phyloP scores from a whole-genome alignment of 2,888 invertebrate genomes.

The Tinea semifulvella region DNA sequence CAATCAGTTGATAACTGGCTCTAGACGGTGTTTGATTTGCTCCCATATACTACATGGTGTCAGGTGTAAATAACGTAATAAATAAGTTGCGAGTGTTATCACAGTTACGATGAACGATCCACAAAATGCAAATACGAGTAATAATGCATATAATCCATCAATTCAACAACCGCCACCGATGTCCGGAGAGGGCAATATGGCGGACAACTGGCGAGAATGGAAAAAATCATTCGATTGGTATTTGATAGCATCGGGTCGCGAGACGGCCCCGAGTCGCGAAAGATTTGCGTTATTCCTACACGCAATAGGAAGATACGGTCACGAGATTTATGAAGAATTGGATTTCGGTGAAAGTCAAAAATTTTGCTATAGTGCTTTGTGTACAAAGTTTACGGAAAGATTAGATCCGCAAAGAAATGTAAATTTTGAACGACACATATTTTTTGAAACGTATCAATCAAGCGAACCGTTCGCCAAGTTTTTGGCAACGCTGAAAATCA shows the following conservation, averaged over 20 bases:
- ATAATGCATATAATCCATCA: too few relatives aligned
- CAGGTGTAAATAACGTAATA: too few relatives aligned
- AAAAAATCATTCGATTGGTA: conserved; percentile 11
- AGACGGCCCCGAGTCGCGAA: neutral
- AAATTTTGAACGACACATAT: conserved; percentile 16
- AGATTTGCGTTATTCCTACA: conserved; percentile 20
- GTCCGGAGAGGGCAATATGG: conserved; percentile 4
- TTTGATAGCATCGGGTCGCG: conserved; percentile 9
- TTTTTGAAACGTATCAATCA: neutral
- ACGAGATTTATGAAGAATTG: conserved; percentile 19
- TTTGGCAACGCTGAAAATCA: neutral
- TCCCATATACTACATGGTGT: too few relatives aligned
- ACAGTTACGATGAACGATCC: too few relatives aligned
- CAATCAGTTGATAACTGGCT: too few relatives aligned
- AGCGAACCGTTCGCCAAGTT: neutral
- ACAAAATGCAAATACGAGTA: too few relatives aligned
- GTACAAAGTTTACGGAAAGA: conserved; percentile 14
- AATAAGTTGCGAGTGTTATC: too few relatives aligned
- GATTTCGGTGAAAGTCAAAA: conserved; percentile 11
- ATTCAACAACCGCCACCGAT: conserved; percentile 13
- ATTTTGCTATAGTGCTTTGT: conserved; percentile 11
- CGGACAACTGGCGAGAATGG: conserved; percentile 8
- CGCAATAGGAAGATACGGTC: conserved; percentile 19
- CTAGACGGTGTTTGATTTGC: too few relatives aligned
- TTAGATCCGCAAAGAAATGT: conserved; percentile 17